Percentiles rank a stretch among this genome's conserved stretches.
Evolutionary conservation across 1,140 invertebrate species (phyloP).

Genomic region (Eufriesea mexicana): DNA sequence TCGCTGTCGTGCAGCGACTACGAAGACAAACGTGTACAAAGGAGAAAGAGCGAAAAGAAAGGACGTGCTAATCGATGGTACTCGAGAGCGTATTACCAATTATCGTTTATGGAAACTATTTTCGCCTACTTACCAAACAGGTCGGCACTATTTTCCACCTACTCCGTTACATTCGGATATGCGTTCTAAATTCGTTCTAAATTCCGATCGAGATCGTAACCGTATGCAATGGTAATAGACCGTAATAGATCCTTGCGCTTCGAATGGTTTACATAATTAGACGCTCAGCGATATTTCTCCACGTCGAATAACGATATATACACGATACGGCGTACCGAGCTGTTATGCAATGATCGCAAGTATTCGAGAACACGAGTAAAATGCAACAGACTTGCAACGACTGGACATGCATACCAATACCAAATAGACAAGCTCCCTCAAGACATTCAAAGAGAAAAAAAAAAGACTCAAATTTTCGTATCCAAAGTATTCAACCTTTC

Average conservation of each 20-base stretch:
- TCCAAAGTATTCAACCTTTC: background rate
- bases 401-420: constrained; percentile 31
- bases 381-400: constrained; percentile 24
- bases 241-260: background rate
- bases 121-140: constrained; percentile 27
- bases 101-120: background rate
- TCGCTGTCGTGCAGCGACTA: constrained; percentile 67
- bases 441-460: background rate
- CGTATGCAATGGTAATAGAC: too few relatives aligned
- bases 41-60: constrained; percentile 38
- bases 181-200: background rate
- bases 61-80: background rate
- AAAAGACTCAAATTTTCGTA: background rate
- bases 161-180: too few relatives aligned
- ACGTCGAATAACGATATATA: background rate
- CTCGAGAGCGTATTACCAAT: background rate
- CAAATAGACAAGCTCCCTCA: background rate
- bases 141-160: background rate
- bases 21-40: constrained; percentile 63
- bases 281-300: constrained; percentile 4
- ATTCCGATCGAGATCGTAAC: too few relatives aligned
- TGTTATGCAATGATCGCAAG: constrained; percentile 24
- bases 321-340: constrained; percentile 14
- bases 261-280: background rate
- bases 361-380: constrained; percentile 17